phyloP scores from a whole-genome alignment of 2,797 vertebrate genomes.

The Tiaroga cobitis region DNA sequence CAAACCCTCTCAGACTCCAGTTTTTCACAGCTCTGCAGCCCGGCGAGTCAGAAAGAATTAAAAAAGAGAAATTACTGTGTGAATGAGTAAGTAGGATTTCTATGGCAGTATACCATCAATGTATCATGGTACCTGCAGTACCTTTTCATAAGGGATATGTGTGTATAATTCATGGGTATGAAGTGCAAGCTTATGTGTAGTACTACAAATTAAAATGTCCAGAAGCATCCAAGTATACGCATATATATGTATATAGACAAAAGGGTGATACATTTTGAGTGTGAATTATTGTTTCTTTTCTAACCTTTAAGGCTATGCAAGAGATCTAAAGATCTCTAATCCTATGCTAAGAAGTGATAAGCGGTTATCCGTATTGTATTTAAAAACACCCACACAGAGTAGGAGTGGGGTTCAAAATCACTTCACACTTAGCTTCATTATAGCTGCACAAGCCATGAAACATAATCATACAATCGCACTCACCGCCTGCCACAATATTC shows the following conservation, averaged over 20 bases:
- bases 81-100: too few species aligned
- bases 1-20: constrained; percentile 15
- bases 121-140: not conserved
- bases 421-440: constrained; percentile 44
- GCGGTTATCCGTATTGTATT: constrained; percentile 34
- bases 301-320: constrained; percentile 21
- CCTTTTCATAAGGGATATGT: not conserved
- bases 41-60: constrained; percentile 23
- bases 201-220: not conserved
- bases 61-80: constrained; percentile 23
- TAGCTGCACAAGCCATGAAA: constrained; percentile 31
- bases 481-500: constrained; percentile 58
- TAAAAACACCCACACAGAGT: constrained; percentile 58
- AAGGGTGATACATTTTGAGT: not conserved
- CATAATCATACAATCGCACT: constrained; percentile 59
- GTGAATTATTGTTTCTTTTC: constrained; percentile 22
- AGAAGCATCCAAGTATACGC: not conserved
- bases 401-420: constrained; percentile 20
- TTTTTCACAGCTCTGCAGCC: constrained; percentile 15
- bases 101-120: too few species aligned
- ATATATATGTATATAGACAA: constrained; percentile 2
- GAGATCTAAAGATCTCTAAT: constrained; percentile 60
- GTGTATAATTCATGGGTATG: not conserved
- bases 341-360: constrained; percentile 61
- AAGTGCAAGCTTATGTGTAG: not conserved